Percentiles rank a stretch among this genome's conserved stretches.
Conservation (phyloP, 2,888 invertebrate genomes). For the Amaurobius ferox region DNA sequence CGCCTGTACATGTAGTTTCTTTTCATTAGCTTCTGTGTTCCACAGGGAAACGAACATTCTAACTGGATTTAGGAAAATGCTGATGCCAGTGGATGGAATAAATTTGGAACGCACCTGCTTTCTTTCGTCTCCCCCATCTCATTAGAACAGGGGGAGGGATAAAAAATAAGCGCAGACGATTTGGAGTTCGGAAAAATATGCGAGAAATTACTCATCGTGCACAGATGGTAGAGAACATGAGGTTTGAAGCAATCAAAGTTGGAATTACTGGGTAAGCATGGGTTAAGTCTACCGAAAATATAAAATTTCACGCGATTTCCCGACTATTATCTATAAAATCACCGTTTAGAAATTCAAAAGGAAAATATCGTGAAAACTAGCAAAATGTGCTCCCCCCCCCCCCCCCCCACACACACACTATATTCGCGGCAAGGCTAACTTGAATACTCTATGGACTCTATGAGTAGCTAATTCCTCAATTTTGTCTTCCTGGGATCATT, state of each 20-base stretch:
- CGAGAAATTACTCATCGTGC: constrained; percentile 1
- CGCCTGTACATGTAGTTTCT: constrained; percentile 34
- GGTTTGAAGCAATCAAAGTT: not conserved
- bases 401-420: no score
- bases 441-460: no score
- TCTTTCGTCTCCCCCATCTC: constrained; percentile 1
- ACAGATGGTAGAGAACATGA: not conserved
- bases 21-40: constrained; percentile 34
- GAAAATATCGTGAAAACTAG: no score
- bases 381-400: no score
- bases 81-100: constrained; percentile 14
- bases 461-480: no score
- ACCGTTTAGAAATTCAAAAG: no score
- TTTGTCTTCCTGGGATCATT: no score
- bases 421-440: no score
- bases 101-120: constrained; percentile 8
- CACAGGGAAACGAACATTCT: constrained; percentile 26
- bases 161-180: constrained; percentile 4
- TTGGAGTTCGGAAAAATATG: constrained; percentile 8
- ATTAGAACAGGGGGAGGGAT: not conserved
- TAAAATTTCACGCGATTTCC: not conserved
- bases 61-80: constrained; percentile 19
- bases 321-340: no score
- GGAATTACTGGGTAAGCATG: not conserved
- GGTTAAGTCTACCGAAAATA: not conserved